Evolutionary conservation across 2,113 vertebrate genomes (phyloP).

Genomic region (Suncus etruscus): DNA sequence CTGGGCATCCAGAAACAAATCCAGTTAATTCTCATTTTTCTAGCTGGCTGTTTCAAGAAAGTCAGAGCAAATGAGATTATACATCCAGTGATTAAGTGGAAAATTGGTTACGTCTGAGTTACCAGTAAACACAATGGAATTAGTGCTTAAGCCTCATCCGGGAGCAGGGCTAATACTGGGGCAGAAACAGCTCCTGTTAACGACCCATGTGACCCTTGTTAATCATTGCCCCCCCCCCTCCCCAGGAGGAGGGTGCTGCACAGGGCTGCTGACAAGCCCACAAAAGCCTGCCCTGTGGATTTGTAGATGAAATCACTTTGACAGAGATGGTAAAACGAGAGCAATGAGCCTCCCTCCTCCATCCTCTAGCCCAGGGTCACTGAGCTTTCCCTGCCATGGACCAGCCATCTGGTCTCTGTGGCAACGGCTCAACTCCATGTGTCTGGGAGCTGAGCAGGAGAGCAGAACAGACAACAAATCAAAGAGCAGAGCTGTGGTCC

Average conservation of each 20-base stretch:
- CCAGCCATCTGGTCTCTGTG: not conserved
- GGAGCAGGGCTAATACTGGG: not conserved
- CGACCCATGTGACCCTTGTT: not conserved
- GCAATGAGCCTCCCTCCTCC: not conserved
- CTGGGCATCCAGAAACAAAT: not conserved
- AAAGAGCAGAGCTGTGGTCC: not conserved
- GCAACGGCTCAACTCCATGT: not conserved
- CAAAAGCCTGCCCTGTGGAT: not conserved
- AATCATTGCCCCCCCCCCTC: not conserved
- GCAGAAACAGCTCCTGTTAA: slow-evolving; percentile 14
- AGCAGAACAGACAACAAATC: not conserved
- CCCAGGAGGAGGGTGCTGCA: not conserved
- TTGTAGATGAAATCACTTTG: not conserved
- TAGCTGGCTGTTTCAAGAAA: slow-evolving; percentile 1
- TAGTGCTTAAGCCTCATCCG: not conserved
- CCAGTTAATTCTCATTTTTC: not conserved
- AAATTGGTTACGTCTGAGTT: slow-evolving; percentile 43
- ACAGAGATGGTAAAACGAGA: not conserved
- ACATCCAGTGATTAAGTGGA: slow-evolving; percentile 33
- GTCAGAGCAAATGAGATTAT: not conserved
- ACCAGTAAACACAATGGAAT: slow-evolving; percentile 57
- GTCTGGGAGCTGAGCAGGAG: not conserved
- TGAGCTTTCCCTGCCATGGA: not conserved
- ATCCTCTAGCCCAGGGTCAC: not conserved
- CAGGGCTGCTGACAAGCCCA: not conserved